Evolutionary conservation across 2,797 vertebrate species (phyloP), one percentile per base, ranked within the genome.

Genomic region (Syngnathus acus): DNA sequence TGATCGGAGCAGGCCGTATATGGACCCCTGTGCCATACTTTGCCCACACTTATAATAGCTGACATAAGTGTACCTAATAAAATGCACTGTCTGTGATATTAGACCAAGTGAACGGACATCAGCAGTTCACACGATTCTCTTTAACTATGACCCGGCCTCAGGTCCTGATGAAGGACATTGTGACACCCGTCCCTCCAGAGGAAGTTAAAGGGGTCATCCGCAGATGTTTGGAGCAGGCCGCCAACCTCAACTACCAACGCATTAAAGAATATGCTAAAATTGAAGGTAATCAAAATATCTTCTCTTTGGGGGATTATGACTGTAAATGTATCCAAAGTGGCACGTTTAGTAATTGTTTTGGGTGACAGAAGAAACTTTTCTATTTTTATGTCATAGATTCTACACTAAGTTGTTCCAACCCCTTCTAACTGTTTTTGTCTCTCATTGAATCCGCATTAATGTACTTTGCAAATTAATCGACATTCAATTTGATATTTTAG

Each of bases 91-190:
- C 14, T 19, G 47, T 13, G 26, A 32, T 32, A 32, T n/a, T 21
- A 57, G 16, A 13, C 26, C 23, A 16, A 11, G 19, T 60, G 19
- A 59, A 60, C 9, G 11, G 19, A 61, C 9, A 14, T 2, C 11
- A 57, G 26, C 54, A 57, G 26, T 13, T 57, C 54, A 57, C 5
- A 9, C 10, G n/a, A n/a, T 43, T 62, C 5, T 26, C 21, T 62
- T 26, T 23, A 45, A 62, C 7, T 45, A 13, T 43, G 40, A 23
- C 11, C 40, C 32, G 32, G 32, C 32, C 42, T 47, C 66, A 93
- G 92, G 92, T 93, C 68, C 92, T 99, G 86, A 99, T 99, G 97
- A 99, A 99, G 91, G 97, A 99, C 88, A 99, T 99, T 76, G 97
- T 96, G 86, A 99, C 97, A 76, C 96, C 95, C 2, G 97, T 98